Percentiles rank a stretch among this genome's conserved stretches.
These are phyloP conservation scores for Cynoglossus semilaevis DNA, from an alignment of 2,113 vertebrate species.

Conservation along the genomic window DNA sequence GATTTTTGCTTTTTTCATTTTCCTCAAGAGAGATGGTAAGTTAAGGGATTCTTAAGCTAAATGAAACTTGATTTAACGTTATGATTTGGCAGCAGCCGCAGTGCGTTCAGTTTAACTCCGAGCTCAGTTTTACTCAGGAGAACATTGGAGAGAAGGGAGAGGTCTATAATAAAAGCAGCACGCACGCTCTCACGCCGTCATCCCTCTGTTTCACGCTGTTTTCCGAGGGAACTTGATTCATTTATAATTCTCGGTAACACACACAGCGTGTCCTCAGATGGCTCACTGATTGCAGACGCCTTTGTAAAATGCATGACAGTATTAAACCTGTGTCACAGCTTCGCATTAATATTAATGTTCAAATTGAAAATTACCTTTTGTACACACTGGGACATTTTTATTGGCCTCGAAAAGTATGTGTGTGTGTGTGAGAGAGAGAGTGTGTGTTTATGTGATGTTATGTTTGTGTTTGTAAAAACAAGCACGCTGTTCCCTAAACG, in stretches of 20 bases:
- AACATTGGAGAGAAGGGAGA: constrained; percentile 38
- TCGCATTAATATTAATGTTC: constrained; percentile 36
- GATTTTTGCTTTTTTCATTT: not conserved
- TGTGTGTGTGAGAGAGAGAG: too few species aligned
- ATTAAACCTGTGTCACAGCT: constrained; percentile 12
- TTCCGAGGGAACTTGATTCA: constrained; percentile 22
- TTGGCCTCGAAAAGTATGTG: constrained; percentile 23
- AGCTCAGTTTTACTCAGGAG: constrained; percentile 23
- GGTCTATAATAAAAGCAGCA: constrained; percentile 37
- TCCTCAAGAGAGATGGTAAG: not conserved
- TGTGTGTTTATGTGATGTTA: too few species aligned
- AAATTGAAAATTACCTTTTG: constrained; percentile 30
- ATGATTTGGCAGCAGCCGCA: constrained; percentile 5
- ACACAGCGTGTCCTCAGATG: constrained; percentile 21
- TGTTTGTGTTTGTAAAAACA: too few species aligned
- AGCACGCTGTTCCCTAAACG: too few species aligned
- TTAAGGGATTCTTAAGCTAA: constrained; percentile 10
- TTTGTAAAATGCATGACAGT: constrained; percentile 15
- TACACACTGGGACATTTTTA: constrained; percentile 5
- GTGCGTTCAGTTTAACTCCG: constrained; percentile 22
- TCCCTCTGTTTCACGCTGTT: constrained; percentile 18
- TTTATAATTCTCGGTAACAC: constrained; percentile 1
- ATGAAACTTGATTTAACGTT: constrained; percentile 19
- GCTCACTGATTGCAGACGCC: constrained; percentile 7
- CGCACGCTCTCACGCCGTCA: constrained; percentile 20